A percentile compares a stretch with the other conserved stretches of the same genome.
These are phyloP conservation scores for Rhagium mordax DNA, from an alignment of 2,888 invertebrate genomes.

Conservation along the genomic window DNA sequence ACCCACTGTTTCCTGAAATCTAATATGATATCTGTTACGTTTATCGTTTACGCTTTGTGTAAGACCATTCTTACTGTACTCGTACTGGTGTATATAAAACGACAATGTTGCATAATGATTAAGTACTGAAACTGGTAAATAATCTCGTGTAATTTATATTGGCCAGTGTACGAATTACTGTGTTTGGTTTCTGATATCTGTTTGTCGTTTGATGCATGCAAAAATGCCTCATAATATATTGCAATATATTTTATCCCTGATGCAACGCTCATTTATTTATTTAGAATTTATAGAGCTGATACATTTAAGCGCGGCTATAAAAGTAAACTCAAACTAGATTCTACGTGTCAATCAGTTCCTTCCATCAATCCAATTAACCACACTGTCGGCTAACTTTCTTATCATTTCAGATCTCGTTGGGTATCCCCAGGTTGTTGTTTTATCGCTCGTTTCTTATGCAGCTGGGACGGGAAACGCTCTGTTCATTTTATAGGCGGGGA, in stretches of 20 bases:
- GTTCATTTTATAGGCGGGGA: constrained; percentile 8
- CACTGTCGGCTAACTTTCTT: constrained; percentile 23
- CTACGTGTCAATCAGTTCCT: constrained; percentile 31
- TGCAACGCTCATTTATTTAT: neutral
- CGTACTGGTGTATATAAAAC: too few species aligned
- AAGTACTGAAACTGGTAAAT: too few species aligned
- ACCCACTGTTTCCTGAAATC: constrained; percentile 31
- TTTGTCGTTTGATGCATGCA: too few species aligned
- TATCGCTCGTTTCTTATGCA: constrained; percentile 10
- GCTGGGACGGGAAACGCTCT: neutral
- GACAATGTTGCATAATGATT: too few species aligned
- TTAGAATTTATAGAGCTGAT: constrained; percentile 14
- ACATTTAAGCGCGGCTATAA: constrained; percentile 13
- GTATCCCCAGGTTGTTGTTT: constrained; percentile 26
- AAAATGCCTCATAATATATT: too few species aligned
- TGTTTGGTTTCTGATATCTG: too few species aligned
- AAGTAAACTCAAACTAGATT: constrained; percentile 27
- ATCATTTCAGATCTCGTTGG: constrained; percentile 25
- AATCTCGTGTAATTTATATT: too few species aligned
- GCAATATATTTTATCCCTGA: neutral
- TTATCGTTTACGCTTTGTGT: constrained; percentile 1
- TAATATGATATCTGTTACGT: constrained; percentile 25
- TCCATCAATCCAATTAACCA: constrained; percentile 38
- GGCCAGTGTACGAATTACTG: too few species aligned
- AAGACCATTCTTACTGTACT: neutral